Conservation (phyloP, 2,888 invertebrate species). For the Teleogryllus oceanicus region DNA sequence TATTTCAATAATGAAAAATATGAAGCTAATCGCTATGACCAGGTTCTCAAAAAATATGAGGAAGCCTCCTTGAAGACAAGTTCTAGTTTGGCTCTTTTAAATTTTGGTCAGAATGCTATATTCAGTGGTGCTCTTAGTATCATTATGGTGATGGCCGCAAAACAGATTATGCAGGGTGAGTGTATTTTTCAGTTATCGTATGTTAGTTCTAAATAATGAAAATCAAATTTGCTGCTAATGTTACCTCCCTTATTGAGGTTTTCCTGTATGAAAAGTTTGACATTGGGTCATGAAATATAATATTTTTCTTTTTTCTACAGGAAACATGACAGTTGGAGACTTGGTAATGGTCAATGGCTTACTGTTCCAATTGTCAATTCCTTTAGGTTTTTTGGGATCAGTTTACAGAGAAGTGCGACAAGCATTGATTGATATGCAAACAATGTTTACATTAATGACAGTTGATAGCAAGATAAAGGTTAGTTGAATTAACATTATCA, state of each 20-base stretch:
- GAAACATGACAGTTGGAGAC: slow-evolving; percentile 94
- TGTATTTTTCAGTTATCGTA: too few relatives aligned
- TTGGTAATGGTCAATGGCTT: slow-evolving; percentile 98
- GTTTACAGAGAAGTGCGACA: slow-evolving; percentile 97
- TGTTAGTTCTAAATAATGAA: too few relatives aligned
- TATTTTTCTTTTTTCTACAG: slow-evolving; percentile 49
- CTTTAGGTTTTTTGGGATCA: slow-evolving; percentile 95
- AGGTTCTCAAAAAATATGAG: slow-evolving; percentile 80
- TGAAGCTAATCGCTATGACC: slow-evolving; percentile 87
- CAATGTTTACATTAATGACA: slow-evolving; percentile 95
- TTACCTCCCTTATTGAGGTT: too few relatives aligned
- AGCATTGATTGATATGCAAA: slow-evolving; percentile 96
- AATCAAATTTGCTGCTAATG: too few relatives aligned
- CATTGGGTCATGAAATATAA: neutral
- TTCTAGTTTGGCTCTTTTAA: slow-evolving; percentile 85
- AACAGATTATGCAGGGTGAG: slow-evolving; percentile 78
- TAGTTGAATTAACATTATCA: too few relatives aligned
- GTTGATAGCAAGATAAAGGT: slow-evolving; percentile 74
- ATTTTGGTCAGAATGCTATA: slow-evolving; percentile 97
- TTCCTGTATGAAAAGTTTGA: too few relatives aligned
- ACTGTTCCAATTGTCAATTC: slow-evolving; percentile 94
- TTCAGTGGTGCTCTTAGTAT: slow-evolving; percentile 88
- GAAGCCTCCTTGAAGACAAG: slow-evolving; percentile 90
- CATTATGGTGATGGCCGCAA: slow-evolving; percentile 91
- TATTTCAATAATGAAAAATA: slow-evolving; percentile 98